Evolutionary conservation across 2,888 invertebrate genomes (phyloP), one percentile per base, ranked within the genome.

Genomic region (Oligia strigilis): DNA sequence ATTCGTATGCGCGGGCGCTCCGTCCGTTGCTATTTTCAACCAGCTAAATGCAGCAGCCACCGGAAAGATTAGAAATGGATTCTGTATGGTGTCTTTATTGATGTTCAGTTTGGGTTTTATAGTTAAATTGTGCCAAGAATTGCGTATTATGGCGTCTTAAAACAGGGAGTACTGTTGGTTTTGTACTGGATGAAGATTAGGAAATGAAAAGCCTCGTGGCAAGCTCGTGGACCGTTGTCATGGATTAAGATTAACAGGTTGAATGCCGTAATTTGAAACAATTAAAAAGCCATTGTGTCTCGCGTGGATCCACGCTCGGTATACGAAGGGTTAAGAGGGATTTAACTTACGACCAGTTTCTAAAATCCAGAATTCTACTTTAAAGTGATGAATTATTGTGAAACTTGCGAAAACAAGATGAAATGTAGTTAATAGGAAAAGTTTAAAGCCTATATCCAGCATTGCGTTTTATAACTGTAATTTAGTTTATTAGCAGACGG

Each of bases 41-140:
- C 91, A 90, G 90, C 95, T 95, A 95, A 93, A 95, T 94, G 93
- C 94, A 95, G 94, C 93, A 92, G 90, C 94, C 94, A 92, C 94
- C 94, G 94, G 95, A 95, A 95, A 94, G 92, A 92, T 92, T 87
- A 86, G 81, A 91, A 92, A 91, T 90, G 91, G 89, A 88, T 84
- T 90, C 84, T 88, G 87, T 87, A 86, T 88, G 85, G 85, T 86
- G 83, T 88, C 82, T 82, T 89, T 89, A 90, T 90, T 83, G 78
- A 84, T 83, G 78, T 82, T 65, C 81, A 40, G 75, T 77, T 84
- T 65, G 70, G 62, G 72, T 77, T 81, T 86, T 84, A 87, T 83
- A 23, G 71, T 62, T 73, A 5, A 52, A 66, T 60, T 75, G 65
- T 84, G 84, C 85, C 84, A 84, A 85, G 70, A 73, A 67, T 73